Evolutionary conservation across 2,797 vertebrate species (phyloP), one percentile per base, ranked within the genome.

Genomic region (Clamator glandarius): DNA sequence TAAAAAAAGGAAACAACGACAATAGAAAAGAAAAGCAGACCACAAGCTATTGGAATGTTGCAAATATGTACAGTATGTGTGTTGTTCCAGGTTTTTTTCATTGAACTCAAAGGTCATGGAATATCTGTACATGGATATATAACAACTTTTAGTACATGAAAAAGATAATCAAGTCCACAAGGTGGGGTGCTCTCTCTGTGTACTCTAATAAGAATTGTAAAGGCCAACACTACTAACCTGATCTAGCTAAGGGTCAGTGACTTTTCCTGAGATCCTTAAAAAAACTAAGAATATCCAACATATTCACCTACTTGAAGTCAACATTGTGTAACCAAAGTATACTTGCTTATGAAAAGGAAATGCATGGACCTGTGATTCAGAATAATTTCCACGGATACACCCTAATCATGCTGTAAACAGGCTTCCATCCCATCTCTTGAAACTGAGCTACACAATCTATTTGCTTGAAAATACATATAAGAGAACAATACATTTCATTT

Each of bases 401-500:
- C 18, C 3, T 58, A 55, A 55, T 16, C 6, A 33, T 24, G 20
- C 4, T 26, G 5, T 11, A 18, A 36, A 28, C 5, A 54, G 9
- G 35, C 72, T 54, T 76, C 19, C 41, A 8, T 63, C 7, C 26
- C 1, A 0, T 63, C n/a, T 33, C 16, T 50, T 64, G 35, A 84
- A 90, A 21, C 3, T 8, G 4, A 41, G 5, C n/a, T 79, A 75
- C 23, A 14, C 15, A 36, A 28, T 55, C 9, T 7, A 39, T 73
- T 3, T 31, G 8, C 7, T 36, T 1, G 0, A 5, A 78, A 57
- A 46, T 42, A 29, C 0, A 0, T n/a, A 2, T 8, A 31, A 33
- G 6, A 35, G 21, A 74, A 89, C 63, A 15, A 33, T 5, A 31
- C 8, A 20, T 72, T 36, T 39, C 14, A n/a, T 69, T 78, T 74